Evolutionary conservation across 2,797 vertebrate species (phyloP), one percentile per base, ranked within the genome.

Genomic region (Halcyon smyrnensis): DNA sequence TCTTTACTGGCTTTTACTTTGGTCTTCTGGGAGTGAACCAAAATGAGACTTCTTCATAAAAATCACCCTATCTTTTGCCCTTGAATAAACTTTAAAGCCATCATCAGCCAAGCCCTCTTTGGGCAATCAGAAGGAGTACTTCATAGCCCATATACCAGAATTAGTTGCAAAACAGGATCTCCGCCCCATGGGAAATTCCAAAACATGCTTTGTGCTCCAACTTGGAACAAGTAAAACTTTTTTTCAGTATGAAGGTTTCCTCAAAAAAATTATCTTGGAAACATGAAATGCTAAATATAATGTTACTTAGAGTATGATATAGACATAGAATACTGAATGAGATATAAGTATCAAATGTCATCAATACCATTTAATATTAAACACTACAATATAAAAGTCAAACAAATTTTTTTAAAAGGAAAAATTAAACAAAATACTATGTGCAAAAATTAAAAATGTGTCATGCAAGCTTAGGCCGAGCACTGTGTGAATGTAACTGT

Each of bases 1-100:
- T 54, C 74, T 93, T 87, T 51, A 56, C 69, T 76, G 70, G 50
- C 39, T 95, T 87, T 73, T 87, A 19, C 71, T 96, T 89, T 64
- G 51, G 77, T 79, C 70, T 80, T 90, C 63, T 90, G 91, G 70
- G 77, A 91, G 88, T 53, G 15, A 89, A 95, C 20, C 59, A 88
- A 93, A 92, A 76, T 15, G 25, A 95, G 70, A 76, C 59, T 84
- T 83, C 68, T 78, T 94, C 83, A 51, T 27, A 93, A 75, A 8
- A 79, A 76, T 84, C 73, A 59, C 70, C 48, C 80, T 63, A 87
- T 60, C 67, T 73, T 95, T 91, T 91, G 87, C 77, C 91, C 83
- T 93, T 70, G 43, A 94, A 90, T 77, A 95, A 94, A 90, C 56
- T 82, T 86, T 70, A 91, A 78, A 79, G 16, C 9, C 39, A 81